These are phyloP conservation scores for Hydrochoerus hydrochaeris DNA, from an alignment of 2,113 vertebrate species.

Conservation along the genomic window DNA sequence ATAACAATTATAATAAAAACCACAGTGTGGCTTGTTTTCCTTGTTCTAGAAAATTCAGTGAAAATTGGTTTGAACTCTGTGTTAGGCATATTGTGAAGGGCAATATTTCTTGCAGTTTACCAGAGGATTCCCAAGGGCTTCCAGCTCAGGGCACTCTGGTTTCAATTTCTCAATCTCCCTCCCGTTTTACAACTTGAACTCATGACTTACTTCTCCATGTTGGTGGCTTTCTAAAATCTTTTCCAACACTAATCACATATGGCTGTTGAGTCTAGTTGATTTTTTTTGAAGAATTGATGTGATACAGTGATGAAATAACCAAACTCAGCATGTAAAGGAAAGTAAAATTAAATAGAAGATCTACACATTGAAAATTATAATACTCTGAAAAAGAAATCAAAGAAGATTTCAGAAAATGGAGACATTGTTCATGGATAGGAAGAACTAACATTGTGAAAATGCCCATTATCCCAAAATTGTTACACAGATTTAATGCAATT, in stretches of 20 bases:
- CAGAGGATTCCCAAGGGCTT: not conserved
- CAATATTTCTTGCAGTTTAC: not conserved
- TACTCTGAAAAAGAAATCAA: too few species aligned
- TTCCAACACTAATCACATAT: not conserved
- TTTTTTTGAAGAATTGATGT: not conserved
- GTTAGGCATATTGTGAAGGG: not conserved
- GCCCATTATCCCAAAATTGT: too few species aligned
- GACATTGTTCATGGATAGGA: too few species aligned
- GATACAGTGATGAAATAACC: not conserved
- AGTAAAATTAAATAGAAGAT: not conserved
- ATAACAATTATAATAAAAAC: constrained; percentile 3
- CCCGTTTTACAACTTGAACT: not conserved
- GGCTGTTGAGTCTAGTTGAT: not conserved
- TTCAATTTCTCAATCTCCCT: not conserved
- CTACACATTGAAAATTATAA: too few species aligned
- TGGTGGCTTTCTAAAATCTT: not conserved
- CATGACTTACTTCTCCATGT: not conserved
- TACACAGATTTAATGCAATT: too few species aligned
- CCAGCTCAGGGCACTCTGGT: not conserved
- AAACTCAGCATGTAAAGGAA: not conserved
- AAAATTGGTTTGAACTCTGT: not conserved
- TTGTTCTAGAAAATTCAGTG: not conserved
- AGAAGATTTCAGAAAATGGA: too few species aligned
- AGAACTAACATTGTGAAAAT: too few species aligned
- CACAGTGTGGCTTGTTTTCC: not conserved